Percentiles rank a stretch among this genome's conserved stretches.
These are phyloP conservation scores for Menura novaehollandiae DNA, from an alignment of 2,113 vertebrate genomes.

Conservation along the genomic window DNA sequence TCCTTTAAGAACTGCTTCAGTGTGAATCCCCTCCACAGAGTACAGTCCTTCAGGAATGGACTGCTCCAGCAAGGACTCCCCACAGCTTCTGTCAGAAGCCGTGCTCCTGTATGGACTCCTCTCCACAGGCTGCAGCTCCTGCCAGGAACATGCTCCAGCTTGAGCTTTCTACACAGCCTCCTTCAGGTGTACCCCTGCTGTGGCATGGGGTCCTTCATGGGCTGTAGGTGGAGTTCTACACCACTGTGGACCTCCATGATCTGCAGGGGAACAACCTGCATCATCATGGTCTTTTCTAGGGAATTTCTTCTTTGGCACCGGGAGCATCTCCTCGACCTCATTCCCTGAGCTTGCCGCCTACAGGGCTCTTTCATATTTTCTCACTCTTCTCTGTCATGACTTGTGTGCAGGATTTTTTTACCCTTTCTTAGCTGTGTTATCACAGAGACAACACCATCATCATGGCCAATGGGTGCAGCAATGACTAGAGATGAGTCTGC, in stretches of 20 bases:
- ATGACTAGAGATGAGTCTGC: accelerated
- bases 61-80: not conserved
- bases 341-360: too few species aligned
- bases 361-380: not conserved
- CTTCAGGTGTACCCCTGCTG: not conserved
- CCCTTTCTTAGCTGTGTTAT: not conserved
- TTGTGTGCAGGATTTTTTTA: not conserved
- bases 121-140: not conserved
- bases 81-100: not conserved
- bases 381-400: accelerated
- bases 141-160: not conserved
- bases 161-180: not conserved
- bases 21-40: not conserved
- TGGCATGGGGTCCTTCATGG: too few species aligned
- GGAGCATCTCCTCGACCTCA: not conserved
- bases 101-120: not conserved
- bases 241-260: not conserved
- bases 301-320: not conserved
- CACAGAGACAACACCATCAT: not conserved
- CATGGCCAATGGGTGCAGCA: not conserved
- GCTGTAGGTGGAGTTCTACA: not conserved
- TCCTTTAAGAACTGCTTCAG: not conserved
- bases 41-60: not conserved
- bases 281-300: not conserved
- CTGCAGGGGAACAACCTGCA: not conserved